Evolutionary conservation across 2,797 vertebrate genomes (phyloP).

Genomic region (Sebastes itinus): DNA sequence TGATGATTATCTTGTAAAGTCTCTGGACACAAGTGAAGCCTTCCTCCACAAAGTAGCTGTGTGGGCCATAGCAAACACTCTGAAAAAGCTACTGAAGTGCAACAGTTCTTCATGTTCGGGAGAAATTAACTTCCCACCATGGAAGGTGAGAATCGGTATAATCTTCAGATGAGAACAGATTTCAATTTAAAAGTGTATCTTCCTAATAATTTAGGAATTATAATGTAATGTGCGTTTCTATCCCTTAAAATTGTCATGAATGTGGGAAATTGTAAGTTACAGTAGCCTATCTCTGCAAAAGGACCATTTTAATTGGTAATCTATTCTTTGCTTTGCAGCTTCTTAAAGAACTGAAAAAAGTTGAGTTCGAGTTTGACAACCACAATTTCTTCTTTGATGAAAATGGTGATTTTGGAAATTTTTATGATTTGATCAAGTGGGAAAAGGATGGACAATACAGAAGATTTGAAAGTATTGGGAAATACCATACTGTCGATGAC

Average conservation of each 20-base stretch:
- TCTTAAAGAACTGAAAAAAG: slow-evolving; percentile 64
- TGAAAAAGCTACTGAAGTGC: slow-evolving; percentile 65
- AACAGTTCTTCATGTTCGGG: slow-evolving; percentile 59
- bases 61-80: slow-evolving; percentile 66
- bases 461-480: slow-evolving; percentile 56
- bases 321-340: slow-evolving; percentile 56
- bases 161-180: not conserved
- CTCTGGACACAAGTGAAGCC: slow-evolving; percentile 13
- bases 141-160: slow-evolving; percentile 58
- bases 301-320: not conserved
- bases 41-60: slow-evolving; percentile 52
- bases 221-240: not conserved
- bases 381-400: slow-evolving; percentile 59
- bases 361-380: slow-evolving; percentile 42
- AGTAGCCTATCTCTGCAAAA: not conserved
- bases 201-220: not conserved
- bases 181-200: not conserved
- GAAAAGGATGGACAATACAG: slow-evolving; percentile 10
- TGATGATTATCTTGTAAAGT: slow-evolving; percentile 60
- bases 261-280: not conserved
- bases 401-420: slow-evolving; percentile 63
- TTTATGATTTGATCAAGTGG: slow-evolving; percentile 76
- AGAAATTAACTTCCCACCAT: slow-evolving; percentile 66
- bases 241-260: not conserved
- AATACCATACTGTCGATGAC: slow-evolving; percentile 28